Evolutionary conservation across 1,140 invertebrate genomes (phyloP).

Genomic region (Euglossa dilemma): DNA sequence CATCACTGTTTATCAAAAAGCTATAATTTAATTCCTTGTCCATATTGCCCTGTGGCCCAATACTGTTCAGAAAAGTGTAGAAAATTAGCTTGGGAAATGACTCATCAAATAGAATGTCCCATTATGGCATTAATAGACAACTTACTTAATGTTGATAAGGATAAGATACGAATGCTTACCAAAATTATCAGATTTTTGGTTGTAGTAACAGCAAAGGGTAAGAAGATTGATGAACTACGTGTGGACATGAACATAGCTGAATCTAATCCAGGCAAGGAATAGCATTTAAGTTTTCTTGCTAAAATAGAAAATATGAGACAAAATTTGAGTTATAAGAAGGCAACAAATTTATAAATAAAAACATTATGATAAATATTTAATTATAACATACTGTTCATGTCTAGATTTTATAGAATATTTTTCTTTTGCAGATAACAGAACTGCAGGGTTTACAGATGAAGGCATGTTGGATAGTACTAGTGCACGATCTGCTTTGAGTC

Average conservation of each 20-base stretch:
- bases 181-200: constrained; percentile 81
- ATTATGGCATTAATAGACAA: constrained; percentile 79
- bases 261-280: constrained; percentile 73
- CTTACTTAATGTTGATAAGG: constrained; percentile 78
- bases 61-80: constrained; percentile 85
- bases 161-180: constrained; percentile 81
- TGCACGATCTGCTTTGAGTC: constrained; percentile 74
- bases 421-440: constrained; percentile 74
- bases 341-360: constrained; percentile 14
- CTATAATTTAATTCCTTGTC: constrained; percentile 84
- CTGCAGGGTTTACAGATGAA: constrained; percentile 77
- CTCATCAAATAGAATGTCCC: constrained; percentile 86
- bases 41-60: constrained; percentile 80
- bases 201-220: constrained; percentile 75
- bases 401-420: constrained; percentile 8
- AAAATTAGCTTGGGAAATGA: constrained; percentile 81
- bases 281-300: constrained; percentile 17
- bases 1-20: constrained; percentile 89
- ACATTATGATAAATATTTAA: background rate
- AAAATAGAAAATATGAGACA: constrained; percentile 22
- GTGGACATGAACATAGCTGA: constrained; percentile 74
- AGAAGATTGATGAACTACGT: constrained; percentile 72
- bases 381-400: constrained; percentile 24
- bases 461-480: constrained; percentile 71
- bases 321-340: background rate